Base-by-base conservation (phyloP, 2,797 vertebrate genomes). In the Anguilla anguilla region DNA sequence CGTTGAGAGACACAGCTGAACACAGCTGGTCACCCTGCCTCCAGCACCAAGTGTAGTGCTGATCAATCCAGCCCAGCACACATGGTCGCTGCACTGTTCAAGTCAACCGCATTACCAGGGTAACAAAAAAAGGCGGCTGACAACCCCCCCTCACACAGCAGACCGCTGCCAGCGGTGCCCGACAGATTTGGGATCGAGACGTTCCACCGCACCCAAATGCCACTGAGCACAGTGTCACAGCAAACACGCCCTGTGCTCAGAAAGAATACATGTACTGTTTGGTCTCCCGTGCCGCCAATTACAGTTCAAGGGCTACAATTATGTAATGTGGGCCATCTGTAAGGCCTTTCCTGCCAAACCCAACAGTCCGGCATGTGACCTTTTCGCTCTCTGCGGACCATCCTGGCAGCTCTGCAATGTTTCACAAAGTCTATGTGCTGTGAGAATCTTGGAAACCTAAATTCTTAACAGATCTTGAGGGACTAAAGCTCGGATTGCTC, bases 241-340 rank as follows among this genome's bases (percentile, higher is more conserved):
- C 57, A 35, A 64, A 43, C 55, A 28, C 64, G 67, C 67, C 67
- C 39, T 11, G 43, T n/a, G 15, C 67, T 74, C 69, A 59, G 17
- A 43, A 31, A 86, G 43, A 86, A 85, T 61, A 25, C 61, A 46
- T 67, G 28, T 61, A 43, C 84, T 85, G 31, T 85, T 64, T 39
- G 31, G 51, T 43, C 31, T 17, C 53, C 57, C 67, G 57, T 31
- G 61, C 57, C 57, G 25, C 61, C 49, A 53, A 86, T 86, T 86
- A 86, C 64, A 28, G 67, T 64, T 74, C 61, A 86, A 72, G 64
- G 67, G 67, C 46, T 72, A 49, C 85, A 86, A 86, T 86, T 86
- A 86, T 86, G 85, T 86, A 86, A 86, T 74, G 64, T 49, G 67
- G 39, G 53, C 67, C 85, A 86, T 86, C 67, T 86, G 84, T 64